phyloP scores from a whole-genome alignment of 2,113 vertebrate species.

The Miniopterus natalensis region DNA sequence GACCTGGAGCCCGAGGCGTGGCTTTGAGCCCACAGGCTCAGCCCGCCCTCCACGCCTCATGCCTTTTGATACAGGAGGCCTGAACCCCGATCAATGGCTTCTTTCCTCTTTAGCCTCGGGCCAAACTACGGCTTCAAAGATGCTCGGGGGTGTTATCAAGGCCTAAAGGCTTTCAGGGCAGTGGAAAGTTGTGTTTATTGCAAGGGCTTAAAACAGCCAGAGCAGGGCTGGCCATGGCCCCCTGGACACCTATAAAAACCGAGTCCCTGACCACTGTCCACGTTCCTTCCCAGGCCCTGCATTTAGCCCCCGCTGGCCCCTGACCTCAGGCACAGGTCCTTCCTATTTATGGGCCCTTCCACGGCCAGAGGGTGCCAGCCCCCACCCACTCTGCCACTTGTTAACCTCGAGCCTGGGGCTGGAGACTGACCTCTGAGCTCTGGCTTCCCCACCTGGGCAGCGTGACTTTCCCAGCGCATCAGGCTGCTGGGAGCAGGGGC shows the following conservation, averaged over 20 bases:
- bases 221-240: constrained; percentile 40
- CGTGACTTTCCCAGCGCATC: accelerated
- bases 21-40: neutral
- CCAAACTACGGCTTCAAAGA: constrained; percentile 41
- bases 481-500: neutral
- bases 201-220: constrained; percentile 26
- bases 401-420: neutral
- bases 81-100: neutral
- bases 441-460: neutral
- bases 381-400: neutral
- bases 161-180: constrained; percentile 32
- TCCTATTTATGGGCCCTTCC: neutral
- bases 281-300: neutral
- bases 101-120: constrained; percentile 35
- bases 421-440: neutral
- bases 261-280: neutral
- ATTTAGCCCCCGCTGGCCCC: neutral
- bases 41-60: neutral
- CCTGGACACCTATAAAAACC: constrained; percentile 45
- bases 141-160: neutral
- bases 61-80: neutral
- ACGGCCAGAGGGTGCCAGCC: neutral
- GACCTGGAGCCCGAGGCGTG: neutral
- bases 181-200: constrained; percentile 50
- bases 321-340: neutral